Conservation (phyloP, 2,888 invertebrate species). For the Cerastis leucographa region DNA sequence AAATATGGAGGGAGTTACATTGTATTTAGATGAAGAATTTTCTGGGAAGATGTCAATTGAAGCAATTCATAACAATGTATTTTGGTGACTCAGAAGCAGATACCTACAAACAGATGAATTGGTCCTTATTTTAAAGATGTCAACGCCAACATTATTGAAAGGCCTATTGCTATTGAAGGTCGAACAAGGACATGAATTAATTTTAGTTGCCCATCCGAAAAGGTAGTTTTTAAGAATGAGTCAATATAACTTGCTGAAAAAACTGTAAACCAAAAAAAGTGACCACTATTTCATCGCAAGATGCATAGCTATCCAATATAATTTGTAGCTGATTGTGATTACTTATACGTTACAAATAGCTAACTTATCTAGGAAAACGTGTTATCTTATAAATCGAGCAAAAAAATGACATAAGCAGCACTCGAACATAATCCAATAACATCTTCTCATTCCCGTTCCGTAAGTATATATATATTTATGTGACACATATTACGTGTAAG, state of each 20-base stretch:
- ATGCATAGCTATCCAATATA: neutral
- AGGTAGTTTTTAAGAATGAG: neutral
- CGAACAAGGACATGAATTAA: neutral
- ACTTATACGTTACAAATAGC: neutral
- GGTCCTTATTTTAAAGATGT: neutral
- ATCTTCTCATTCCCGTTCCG: constrained; percentile 21
- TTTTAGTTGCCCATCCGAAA: neutral
- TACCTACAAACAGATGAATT: neutral
- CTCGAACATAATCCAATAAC: constrained; percentile 20
- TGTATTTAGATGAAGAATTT: constrained; percentile 10
- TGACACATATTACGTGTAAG: constrained; percentile 20
- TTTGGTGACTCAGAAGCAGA: constrained; percentile 7
- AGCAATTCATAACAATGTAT: neutral
- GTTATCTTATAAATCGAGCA: constrained; percentile 1
- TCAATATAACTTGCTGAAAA: neutral
- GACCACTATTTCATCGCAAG: neutral
- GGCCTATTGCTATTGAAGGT: neutral
- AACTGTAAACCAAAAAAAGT: neutral
- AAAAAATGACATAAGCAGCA: neutral
- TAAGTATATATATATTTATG: constrained; percentile 25
- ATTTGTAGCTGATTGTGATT: neutral
- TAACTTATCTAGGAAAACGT: neutral
- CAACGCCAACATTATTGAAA: neutral
- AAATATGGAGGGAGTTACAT: neutral
- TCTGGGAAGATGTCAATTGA: constrained; percentile 7